Evolutionary conservation across 2,113 vertebrate species (phyloP).

Genomic region (Dipodomys ordii): DNA sequence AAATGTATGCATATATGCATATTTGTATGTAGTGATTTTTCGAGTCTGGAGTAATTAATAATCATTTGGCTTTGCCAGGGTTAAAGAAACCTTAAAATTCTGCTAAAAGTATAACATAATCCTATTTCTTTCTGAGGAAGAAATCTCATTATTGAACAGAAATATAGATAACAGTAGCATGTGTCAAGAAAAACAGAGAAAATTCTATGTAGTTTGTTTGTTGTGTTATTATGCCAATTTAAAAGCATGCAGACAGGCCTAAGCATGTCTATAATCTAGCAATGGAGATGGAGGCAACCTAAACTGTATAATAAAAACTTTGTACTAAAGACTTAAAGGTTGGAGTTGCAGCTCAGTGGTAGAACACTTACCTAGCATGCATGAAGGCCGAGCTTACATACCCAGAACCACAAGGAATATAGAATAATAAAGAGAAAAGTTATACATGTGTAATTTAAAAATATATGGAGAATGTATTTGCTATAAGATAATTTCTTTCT

Average conservation of each 20-base stretch:
- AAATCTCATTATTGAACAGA: conserved; percentile 71
- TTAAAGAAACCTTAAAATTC: conserved; percentile 79
- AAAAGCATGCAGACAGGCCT: no score
- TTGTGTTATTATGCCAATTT: conserved; percentile 64
- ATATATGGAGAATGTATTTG: background rate
- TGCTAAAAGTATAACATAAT: conserved; percentile 71
- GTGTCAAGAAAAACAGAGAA: conserved; percentile 43
- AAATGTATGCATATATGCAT: no score
- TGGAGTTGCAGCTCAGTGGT: background rate
- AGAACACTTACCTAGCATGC: background rate
- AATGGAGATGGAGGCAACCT: background rate
- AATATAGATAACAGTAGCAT: conserved; percentile 65
- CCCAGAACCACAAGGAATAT: background rate
- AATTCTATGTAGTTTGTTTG: conserved; percentile 73
- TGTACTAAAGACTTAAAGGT: background rate
- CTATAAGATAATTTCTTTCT: no score
- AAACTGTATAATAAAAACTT: background rate
- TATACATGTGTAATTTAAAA: conserved; percentile 53
- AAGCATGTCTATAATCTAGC: background rate
- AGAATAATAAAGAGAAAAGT: background rate
- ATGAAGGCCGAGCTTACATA: background rate
- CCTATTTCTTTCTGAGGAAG: conserved; percentile 72
- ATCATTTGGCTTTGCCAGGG: conserved; percentile 78
- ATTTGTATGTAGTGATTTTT: background rate
- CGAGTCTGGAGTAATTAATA: conserved; percentile 79